phyloP scores from a whole-genome alignment of 2,797 vertebrate species.

The Sebastes alutus region DNA sequence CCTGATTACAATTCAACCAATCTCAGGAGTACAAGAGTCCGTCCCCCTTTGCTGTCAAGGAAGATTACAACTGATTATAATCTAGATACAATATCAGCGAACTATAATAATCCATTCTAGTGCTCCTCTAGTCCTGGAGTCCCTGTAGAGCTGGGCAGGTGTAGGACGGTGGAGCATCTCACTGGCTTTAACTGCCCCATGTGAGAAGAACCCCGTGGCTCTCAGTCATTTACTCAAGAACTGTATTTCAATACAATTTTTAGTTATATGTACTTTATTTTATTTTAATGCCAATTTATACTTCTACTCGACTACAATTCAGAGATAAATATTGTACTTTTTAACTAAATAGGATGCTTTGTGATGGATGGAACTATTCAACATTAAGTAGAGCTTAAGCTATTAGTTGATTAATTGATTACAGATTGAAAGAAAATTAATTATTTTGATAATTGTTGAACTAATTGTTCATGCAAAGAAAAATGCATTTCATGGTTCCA shows the following conservation, averaged over 20 bases:
- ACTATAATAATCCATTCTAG: conserved; percentile 18
- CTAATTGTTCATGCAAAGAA: background rate
- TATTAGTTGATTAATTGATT: background rate
- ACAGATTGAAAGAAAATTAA: background rate
- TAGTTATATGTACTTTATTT: background rate
- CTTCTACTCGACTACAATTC: background rate
- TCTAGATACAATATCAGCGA: conserved; percentile 9
- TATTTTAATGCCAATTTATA: background rate
- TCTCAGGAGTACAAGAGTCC: conserved; percentile 35
- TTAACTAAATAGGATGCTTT: background rate
- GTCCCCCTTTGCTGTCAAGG: conserved; percentile 27
- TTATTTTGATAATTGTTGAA: background rate
- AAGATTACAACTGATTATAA: conserved; percentile 30
- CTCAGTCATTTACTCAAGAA: background rate
- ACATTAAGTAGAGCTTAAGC: background rate
- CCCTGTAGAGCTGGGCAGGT: background rate
- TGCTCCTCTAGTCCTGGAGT: conserved; percentile 7
- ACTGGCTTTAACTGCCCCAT: background rate
- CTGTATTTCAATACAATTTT: background rate
- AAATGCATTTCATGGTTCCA: background rate
- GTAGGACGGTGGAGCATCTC: background rate
- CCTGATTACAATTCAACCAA: conserved; percentile 48
- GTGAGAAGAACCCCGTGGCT: background rate
- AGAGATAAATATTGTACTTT: background rate
- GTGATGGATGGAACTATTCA: background rate